Evolutionary conservation across 2,888 invertebrate species (phyloP), one percentile per base, ranked within the genome.

Genomic region (Cryptus viduatorius): DNA sequence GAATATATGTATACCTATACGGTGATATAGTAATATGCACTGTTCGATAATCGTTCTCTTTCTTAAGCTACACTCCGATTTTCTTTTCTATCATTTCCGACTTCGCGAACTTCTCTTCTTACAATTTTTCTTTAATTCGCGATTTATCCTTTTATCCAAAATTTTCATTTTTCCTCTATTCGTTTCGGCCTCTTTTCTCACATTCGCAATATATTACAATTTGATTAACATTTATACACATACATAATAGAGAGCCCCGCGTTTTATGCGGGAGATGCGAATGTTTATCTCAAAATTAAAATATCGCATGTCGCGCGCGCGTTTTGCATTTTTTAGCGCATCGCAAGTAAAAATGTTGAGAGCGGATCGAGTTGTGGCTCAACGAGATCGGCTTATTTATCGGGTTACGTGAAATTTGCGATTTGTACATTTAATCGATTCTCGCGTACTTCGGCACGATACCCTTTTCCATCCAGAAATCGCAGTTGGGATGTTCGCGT

Each of bases 401-500:
- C 24, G 19, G 24, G 10, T 65, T 56, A 37, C 8, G 14, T 31
- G 16, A 14, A 4, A 64, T 37, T 42, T 19, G 19, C 8, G 8
- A 19, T 42, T 3, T 5, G 29, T 14, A 24, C 24, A 44, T 83
- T 95, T 96, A 97, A 94, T 97, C 97, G 87, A 97, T 93, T 91
- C 97, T 96, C 83, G 96, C 97, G 92, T 96, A 97, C 84, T 95
- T 94, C 76, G 97, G 96, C 80, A 97, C 97, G 86, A 97, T 95
- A 90, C 97, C 96, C 87, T 97, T 96, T 42, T 94, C 95, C 88
- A 96, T 96, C 96, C 98, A 97, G 90, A 96, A 96, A 88, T 97
- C 96, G 93, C 98, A 98, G 87, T 96, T 96, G 0, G 96, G 96
- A 90, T 97, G 95, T 50, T 95, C 96, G 19, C 94, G 94, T 72